Base-by-base conservation (phyloP, 1,140 invertebrate genomes). In the Zaprionus ornatus region DNA sequence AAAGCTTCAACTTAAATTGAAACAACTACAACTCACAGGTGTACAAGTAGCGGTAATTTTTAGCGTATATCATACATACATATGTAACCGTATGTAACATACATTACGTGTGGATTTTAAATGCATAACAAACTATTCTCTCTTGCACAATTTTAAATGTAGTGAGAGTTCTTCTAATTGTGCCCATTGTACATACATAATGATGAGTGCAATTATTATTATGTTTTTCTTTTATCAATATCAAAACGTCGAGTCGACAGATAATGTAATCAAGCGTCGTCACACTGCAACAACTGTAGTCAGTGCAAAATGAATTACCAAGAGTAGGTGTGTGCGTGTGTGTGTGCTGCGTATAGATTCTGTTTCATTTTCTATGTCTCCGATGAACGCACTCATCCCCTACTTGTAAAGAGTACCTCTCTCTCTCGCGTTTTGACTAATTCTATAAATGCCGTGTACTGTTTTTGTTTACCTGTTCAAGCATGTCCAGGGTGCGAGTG, bases 401-500 rank as follows among this genome's bases (percentile, higher is more conserved):
- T 63, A 61, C 61, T 32, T 63, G 21, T 21, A 45, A 29, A 29
- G 37, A 76, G 55, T 56, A 55, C 40, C 57, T 23, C 56, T 72
- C 60, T 61, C 56, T 32, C 29, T 32, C 29, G 10, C 29, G 29
- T 32, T 55, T 62, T 37, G 48, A 62, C 72, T 64, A 50, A 64
- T 63, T 57, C 52, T 56, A 60, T 76, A 73, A 76, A 61, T 61
- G 69, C 48, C 69, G 74, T 76, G 72, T 76, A 76, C 74, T 66
- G 60, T 72, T 66, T 69, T 76, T 76, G 74, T 76, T 76, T 76
- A 76, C 74, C 74, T 76, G 69, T 40, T 40, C 40, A 42, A 23
- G n/a, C 45, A 23, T 37, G 29, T 13, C 35, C 35, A 52, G 21
- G 42, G 12, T 42, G 21, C 57, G 67, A 71, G 59, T 45, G 66